phyloP scores from a whole-genome alignment of 2,888 invertebrate species.

The Chalcis sispes region DNA sequence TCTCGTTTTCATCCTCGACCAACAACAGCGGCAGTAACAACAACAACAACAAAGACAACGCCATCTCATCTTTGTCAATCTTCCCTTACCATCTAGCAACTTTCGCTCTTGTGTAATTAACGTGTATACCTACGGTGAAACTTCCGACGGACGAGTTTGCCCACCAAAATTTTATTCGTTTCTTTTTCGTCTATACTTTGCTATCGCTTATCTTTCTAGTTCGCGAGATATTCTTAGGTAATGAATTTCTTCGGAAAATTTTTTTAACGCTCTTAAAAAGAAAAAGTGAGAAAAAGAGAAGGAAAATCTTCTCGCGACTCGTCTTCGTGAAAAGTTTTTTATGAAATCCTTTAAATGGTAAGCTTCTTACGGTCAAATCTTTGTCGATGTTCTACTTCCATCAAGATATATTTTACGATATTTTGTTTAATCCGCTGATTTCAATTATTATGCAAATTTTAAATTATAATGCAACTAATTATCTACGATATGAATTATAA shows the following conservation, averaged over 20 bases:
- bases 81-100: not conserved
- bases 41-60: too few species aligned
- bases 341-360: constrained; percentile 6
- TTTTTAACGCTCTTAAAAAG: not conserved
- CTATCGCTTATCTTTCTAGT: too few species aligned
- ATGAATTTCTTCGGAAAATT: too few species aligned
- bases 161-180: not conserved
- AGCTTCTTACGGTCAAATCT: constrained; percentile 26
- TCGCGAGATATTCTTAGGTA: too few species aligned
- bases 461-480: too few species aligned
- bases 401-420: too few species aligned
- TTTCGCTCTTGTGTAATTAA: constrained; percentile 31
- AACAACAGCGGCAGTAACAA: not conserved
- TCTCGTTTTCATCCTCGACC: not conserved
- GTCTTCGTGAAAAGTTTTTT: constrained; percentile 33
- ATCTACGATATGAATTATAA: too few species aligned
- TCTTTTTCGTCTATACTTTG: too few species aligned
- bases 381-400: not conserved
- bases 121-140: not conserved
- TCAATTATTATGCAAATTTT: too few species aligned
- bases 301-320: too few species aligned
- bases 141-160: not conserved
- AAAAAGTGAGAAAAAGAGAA: not conserved
- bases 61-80: too few species aligned
- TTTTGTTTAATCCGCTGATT: too few species aligned